Percentiles rank a stretch among this genome's conserved stretches.
Evolutionary conservation across 2,888 invertebrate genomes (phyloP).

Genomic region (Micoletzkya japonica): DNA sequence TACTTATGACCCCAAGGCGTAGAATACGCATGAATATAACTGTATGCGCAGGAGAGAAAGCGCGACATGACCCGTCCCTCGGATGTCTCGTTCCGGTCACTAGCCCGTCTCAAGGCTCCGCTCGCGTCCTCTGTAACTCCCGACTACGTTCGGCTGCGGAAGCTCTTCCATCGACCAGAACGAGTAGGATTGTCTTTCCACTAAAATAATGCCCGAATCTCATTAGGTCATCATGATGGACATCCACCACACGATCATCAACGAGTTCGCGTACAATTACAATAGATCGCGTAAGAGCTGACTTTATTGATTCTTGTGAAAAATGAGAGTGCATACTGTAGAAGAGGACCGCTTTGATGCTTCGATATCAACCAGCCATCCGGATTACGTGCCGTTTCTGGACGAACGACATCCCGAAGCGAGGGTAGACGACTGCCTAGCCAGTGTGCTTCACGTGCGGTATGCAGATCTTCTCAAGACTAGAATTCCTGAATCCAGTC

Average conservation of each 20-base stretch:
- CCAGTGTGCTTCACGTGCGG: background rate
- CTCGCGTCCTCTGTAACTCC: background rate
- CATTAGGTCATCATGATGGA: background rate
- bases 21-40: background rate
- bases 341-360: background rate
- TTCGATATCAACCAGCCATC: background rate
- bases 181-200: no score
- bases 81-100: slow-evolving; percentile 3
- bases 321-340: background rate
- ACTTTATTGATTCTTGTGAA: background rate
- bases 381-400: background rate
- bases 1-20: no score
- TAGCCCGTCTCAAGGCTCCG: slow-evolving; percentile 1
- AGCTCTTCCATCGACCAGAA: slow-evolving; percentile 21
- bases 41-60: background rate
- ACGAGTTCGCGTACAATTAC: background rate
- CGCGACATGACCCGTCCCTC: slow-evolving; percentile 6
- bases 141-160: slow-evolving; percentile 18
- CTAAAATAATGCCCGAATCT: no score
- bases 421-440: background rate
- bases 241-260: background rate
- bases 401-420: background rate
- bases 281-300: no score
- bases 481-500: background rate
- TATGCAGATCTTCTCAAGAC: background rate